A percentile compares a stretch with the other conserved stretches of the same genome.
phyloP scores from a whole-genome alignment of 2,113 vertebrate species.

The Oceanodroma tethys region DNA sequence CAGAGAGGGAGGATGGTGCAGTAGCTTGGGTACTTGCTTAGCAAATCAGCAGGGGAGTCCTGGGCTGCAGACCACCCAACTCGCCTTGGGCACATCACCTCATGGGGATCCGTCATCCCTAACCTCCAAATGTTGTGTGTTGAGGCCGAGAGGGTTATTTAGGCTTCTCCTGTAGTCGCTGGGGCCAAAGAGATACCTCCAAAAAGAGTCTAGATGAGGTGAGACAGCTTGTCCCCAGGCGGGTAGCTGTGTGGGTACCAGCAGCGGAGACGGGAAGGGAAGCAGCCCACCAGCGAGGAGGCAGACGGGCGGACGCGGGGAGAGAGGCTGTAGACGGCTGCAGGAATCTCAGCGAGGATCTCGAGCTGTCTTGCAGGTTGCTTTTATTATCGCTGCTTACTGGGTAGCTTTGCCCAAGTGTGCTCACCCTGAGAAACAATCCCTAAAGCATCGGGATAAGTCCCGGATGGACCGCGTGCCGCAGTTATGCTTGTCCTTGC shows the following conservation, averaged over 20 bases:
- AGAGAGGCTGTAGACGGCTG: not conserved
- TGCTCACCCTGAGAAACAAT: not conserved
- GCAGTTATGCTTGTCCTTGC: not conserved
- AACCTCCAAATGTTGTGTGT: not conserved
- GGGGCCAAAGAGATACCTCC: not conserved
- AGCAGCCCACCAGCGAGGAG: not conserved
- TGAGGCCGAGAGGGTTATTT: not conserved
- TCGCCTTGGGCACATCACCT: not conserved
- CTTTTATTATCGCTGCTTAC: not conserved
- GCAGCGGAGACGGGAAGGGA: not conserved
- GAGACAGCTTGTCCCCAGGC: not conserved
- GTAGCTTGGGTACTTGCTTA: not conserved
- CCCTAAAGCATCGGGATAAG: not conserved
- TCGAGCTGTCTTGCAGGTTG: not conserved
- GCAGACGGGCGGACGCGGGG: not conserved
- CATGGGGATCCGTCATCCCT: not conserved
- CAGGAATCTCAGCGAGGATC: not conserved
- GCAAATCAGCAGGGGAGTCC: not conserved
- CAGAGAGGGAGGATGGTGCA: not conserved
- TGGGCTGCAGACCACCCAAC: not conserved
- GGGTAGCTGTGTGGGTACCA: not conserved
- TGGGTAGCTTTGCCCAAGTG: not conserved
- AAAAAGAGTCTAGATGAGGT: not conserved
- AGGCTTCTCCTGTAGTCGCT: not conserved
- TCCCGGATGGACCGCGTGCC: rapidly evolving